A percentile compares a stretch with the other conserved stretches of the same genome.
Evolutionary conservation across 30 jellyfish, hydroid and myxozoan genomes (phyloP).

Genomic region (Clytia hemisphaerica): DNA sequence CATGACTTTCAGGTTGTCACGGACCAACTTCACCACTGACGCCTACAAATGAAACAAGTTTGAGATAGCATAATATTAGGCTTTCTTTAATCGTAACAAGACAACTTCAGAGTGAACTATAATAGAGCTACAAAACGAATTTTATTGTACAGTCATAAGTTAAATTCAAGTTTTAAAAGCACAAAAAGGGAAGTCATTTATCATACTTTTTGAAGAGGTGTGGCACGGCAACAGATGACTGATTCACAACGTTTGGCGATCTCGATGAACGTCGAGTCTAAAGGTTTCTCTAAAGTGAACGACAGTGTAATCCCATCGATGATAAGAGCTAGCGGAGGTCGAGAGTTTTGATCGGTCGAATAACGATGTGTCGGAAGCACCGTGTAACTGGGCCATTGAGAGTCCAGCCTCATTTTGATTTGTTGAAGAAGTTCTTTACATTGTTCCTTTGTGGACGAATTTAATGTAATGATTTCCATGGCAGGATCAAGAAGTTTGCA

Average conservation of each 20-base stretch:
- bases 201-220: constrained; percentile 90
- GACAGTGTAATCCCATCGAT: constrained; percentile 74
- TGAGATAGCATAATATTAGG: neutral
- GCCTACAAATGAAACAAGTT: constrained; percentile 39
- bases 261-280: constrained; percentile 64
- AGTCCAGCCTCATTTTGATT: constrained; percentile 35
- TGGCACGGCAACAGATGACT: constrained; percentile 88
- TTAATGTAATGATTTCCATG: constrained; percentile 70
- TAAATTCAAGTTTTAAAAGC: neutral
- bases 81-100: no score
- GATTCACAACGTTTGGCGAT: constrained; percentile 70
- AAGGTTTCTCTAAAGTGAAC: constrained; percentile 65
- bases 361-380: constrained; percentile 31
- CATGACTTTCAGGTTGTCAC: constrained; percentile 74
- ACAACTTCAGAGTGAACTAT: no score
- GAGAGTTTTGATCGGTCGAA: neutral
- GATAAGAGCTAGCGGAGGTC: constrained; percentile 67
- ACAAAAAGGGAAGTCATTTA: neutral
- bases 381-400: constrained; percentile 42
- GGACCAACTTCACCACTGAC: constrained; percentile 71
- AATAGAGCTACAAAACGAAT: no score
- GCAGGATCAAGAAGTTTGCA: constrained; percentile 68
- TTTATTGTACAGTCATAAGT: no score
- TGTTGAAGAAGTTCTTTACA: constrained; percentile 66
- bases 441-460: constrained; percentile 63